Base-by-base conservation (phyloP, 1,140 invertebrate species). In the Tetramorium parvispinum region DNA sequence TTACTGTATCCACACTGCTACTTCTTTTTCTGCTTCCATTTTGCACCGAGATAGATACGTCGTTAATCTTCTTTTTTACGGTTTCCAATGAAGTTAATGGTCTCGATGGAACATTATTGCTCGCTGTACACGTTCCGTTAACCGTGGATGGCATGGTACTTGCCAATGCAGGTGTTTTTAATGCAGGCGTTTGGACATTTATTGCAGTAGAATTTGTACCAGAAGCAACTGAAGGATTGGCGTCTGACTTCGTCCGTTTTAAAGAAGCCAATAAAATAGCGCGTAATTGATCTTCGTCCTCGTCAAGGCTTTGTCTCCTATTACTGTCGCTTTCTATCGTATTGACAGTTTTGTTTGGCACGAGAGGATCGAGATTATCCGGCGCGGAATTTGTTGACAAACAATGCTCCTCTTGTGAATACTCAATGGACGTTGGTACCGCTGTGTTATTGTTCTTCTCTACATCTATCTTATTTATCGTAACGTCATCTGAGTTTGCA, bases 231-330 rank as follows among this genome's bases (percentile, higher is more conserved):
- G 76, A 59, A 75, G 24, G 21, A 32, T 6, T n/a, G 10, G 4
- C 57, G 3, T 91, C 92, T 0, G 76, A 11, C 81, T 93, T 94
- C 7, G 86, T 68, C 6, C 92, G 86, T 86, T 93, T 95, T 27
- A 95, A 79, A 11, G 94, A 94, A 16, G 94, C 94, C 6, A 95
- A 55, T 27, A 95, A 79, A 75, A 93, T 92, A 18, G 92, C 93
- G 43, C 95, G 87, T 13, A 95, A 86, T 8, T 85, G 89, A 65
- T 95, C 92, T 65, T 95, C 95, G 59, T 95, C 95, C 43, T 95
- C 95, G 1, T 95, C 95, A 7, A 94, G 6, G 40, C 93, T 95
- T 5, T 82, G 75, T 79, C 92, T 92, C 66, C 92, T 93, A 21
- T 82, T 68, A 11, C 70, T 85, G 66, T 61, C 59, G 21, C 43